These are phyloP conservation scores for Nasonia oneida DNA, from an alignment of 2,888 invertebrate genomes.

Conservation along the genomic window DNA sequence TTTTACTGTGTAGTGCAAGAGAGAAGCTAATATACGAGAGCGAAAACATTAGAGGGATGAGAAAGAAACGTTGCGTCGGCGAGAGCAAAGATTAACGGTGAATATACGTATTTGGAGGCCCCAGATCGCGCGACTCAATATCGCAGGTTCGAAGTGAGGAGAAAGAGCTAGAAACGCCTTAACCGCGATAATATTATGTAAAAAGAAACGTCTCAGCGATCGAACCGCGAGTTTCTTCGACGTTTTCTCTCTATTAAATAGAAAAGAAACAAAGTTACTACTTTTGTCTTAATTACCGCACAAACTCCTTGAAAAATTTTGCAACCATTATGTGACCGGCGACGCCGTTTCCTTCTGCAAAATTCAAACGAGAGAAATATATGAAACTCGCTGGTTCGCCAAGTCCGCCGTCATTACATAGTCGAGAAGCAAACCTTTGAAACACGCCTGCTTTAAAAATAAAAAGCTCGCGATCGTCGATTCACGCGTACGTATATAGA, in stretches of 20 bases:
- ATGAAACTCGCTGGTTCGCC: slow-evolving; percentile 6
- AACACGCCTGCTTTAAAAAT: slow-evolving; percentile 18
- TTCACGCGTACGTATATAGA: not conserved
- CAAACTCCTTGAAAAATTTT: not conserved
- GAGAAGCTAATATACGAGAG: not conserved
- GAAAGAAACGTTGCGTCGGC: slow-evolving; percentile 14
- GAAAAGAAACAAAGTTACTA: not conserved
- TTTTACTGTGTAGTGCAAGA: slow-evolving; percentile 30
- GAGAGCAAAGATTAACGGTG: slow-evolving; percentile 12
- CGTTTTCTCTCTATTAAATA: not conserved
- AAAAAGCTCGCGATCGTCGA: not conserved
- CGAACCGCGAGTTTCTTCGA: slow-evolving; percentile 32
- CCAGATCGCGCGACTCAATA: slow-evolving; percentile 9
- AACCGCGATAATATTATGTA: slow-evolving; percentile 36
- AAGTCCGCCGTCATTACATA: slow-evolving; percentile 17
- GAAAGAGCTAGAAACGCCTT: slow-evolving; percentile 25
- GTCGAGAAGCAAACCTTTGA: not conserved
- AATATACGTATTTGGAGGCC: slow-evolving; percentile 20
- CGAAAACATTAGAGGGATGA: not conserved
- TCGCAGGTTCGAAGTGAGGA: slow-evolving; percentile 21
- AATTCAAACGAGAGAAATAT: not conserved
- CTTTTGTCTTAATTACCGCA: not conserved
- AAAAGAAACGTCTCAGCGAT: slow-evolving; percentile 11
- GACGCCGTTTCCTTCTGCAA: not conserved
- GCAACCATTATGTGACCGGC: not conserved